These are phyloP conservation scores for Xiphorhynchus elegans DNA, from an alignment of 2,113 vertebrate genomes.

Conservation along the genomic window DNA sequence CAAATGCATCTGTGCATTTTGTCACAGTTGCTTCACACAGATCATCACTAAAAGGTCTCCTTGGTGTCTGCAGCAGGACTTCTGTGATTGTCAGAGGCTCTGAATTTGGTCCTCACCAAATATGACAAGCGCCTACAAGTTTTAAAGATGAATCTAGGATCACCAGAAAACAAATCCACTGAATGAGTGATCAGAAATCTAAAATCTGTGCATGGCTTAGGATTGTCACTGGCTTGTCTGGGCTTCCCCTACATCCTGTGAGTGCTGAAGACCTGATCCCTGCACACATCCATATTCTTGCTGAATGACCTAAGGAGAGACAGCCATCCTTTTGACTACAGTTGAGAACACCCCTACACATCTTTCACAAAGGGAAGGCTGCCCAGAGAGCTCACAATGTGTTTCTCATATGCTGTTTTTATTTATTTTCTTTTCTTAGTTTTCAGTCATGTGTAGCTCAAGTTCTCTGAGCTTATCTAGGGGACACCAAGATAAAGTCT, in stretches of 20 bases:
- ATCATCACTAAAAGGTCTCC: rapidly evolving
- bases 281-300: neutral
- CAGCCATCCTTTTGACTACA: neutral
- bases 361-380: neutral
- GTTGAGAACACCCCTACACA: rapidly evolving
- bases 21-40: neutral
- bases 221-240: rapidly evolving
- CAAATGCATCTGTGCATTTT: neutral
- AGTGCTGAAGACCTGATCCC: neutral
- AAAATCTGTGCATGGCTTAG: neutral
- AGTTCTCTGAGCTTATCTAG: neutral
- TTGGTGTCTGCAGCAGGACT: rapidly evolving
- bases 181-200: neutral
- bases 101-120: no score
- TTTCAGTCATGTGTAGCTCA: neutral
- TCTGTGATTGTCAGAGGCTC: neutral
- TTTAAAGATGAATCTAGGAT: neutral
- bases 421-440: neutral
- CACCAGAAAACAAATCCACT: neutral
- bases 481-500: neutral
- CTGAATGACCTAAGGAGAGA: neutral
- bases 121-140: neutral
- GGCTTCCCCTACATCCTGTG: neutral
- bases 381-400: neutral
- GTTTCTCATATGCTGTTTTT: neutral